Conservation (phyloP, 1,140 invertebrate genomes). For the Leguminivora glycinivorella region DNA sequence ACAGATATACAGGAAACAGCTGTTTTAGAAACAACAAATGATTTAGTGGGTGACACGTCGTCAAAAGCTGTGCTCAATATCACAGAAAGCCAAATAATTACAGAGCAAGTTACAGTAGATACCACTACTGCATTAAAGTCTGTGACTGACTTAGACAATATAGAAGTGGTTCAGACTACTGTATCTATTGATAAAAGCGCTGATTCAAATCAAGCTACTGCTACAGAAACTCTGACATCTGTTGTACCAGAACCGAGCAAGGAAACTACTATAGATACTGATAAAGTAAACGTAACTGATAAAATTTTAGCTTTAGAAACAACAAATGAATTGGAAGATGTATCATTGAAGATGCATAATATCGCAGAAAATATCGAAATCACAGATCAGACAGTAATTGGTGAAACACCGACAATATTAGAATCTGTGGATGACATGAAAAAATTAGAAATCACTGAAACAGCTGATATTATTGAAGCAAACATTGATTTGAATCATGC, state of each 20-base stretch:
- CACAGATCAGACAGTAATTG: not conserved
- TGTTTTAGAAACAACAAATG: not conserved
- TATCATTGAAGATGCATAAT: not conserved
- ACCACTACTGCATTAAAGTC: not conserved
- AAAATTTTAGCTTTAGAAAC: not conserved
- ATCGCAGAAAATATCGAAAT: not conserved
- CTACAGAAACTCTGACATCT: not conserved
- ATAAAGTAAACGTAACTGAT: not conserved
- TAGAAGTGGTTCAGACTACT: not conserved
- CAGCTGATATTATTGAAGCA: not conserved
- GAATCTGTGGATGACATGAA: not conserved
- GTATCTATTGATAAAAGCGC: not conserved
- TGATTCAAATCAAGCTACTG: not conserved
- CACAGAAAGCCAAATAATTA: not conserved
- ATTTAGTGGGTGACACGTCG: not conserved
- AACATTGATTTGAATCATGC: not conserved
- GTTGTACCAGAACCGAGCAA: too few species aligned
- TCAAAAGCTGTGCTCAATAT: not conserved
- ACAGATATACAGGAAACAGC: not conserved
- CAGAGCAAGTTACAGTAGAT: not conserved
- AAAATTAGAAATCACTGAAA: not conserved
- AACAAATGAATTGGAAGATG: not conserved
- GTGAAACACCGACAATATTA: not conserved
- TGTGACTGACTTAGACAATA: not conserved
- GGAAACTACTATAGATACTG: not conserved